Conservation (phyloP, 2,888 invertebrate genomes). For the Fragum whitleyi region DNA sequence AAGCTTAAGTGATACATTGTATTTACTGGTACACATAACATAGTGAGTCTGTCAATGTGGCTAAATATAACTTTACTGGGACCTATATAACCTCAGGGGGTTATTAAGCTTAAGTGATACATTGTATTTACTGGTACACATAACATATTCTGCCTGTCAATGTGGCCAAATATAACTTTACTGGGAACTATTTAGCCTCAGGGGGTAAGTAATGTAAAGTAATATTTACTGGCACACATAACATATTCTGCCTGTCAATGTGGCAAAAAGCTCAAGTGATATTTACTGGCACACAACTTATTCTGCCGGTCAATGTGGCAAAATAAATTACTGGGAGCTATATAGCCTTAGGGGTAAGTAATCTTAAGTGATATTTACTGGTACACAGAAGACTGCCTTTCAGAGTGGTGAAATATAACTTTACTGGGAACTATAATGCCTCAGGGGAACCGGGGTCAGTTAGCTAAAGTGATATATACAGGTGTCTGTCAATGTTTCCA, state of each 20-base stretch:
- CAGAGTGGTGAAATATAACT: constrained; percentile 99
- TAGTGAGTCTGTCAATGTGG: not conserved
- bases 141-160: constrained; percentile 91
- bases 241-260: constrained; percentile 85
- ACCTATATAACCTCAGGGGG: constrained; percentile 86
- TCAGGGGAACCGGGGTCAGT: constrained; percentile 96
- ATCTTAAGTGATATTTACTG: constrained; percentile 96
- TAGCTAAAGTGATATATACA: constrained; percentile 96
- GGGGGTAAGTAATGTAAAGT: constrained; percentile 90
- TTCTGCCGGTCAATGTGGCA: not conserved
- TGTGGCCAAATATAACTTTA: constrained; percentile 99
- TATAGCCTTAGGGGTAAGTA: not conserved
- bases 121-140: too few relatives aligned
- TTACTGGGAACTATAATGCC: constrained; percentile 98
- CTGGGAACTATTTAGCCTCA: constrained; percentile 99
- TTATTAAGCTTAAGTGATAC: constrained; percentile 86
- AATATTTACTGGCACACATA: too few relatives aligned
- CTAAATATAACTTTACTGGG: not conserved
- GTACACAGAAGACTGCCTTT: constrained; percentile 98
- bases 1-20: too few relatives aligned
- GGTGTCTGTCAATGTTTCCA: constrained; percentile 97
- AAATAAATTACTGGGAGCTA: not conserved
- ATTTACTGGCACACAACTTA: too few relatives aligned
- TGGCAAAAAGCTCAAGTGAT: constrained; percentile 74
- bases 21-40: too few relatives aligned